Evolutionary conservation across 1,140 invertebrate species (phyloP), one percentile per base, ranked within the genome.

Genomic region (Lerema accius): DNA sequence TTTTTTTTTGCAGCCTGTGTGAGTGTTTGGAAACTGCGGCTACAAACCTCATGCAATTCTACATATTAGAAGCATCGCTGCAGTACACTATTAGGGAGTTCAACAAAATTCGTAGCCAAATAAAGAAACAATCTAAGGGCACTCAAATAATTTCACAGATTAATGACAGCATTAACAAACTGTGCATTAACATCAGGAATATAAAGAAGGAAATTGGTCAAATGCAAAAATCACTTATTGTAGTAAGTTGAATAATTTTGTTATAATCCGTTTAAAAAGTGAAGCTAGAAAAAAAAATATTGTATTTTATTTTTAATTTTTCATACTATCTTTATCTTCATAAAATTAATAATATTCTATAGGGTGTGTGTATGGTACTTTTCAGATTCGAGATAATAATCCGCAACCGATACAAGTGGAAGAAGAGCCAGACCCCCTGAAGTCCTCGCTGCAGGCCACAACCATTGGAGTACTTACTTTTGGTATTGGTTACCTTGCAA

Each of bases 1-100:
- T n/a, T n/a, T 37, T 63, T 50, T 39, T 43, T 85, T 85, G 56
- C 78, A 91, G 89, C 59, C 74, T 86, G 2, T 37, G 82, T 16
- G 80, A 86, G 51, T 89, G 84, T 63, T 45, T 91, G 11, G 82
- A 81, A n/a, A 63, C 80, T n/a, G 62, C 89, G n/a, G 89, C 87
- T 0, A 79, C 69, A 16, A 86, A 89, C 48, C 48, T 90, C 23
- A 82, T 86, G 63, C 88, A 89, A 56, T 43, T 90, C 43, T 89
- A 89, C 48, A 80, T 89, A n/a, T 65, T 88, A 53, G 84, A 90
- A 58, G 72, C 80, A 0, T 84, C 84, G 1, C 46, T 90, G 17
- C 76, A 80, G 55, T 90, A 90, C 28, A 63, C 73, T 5, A 37
- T 88, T 26, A 72, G 86, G 0, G 82, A 84, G 26, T 89, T 80